Base-by-base conservation (phyloP, 92 coral and sea anemone genomes). In the Pocillopora meandrina region DNA sequence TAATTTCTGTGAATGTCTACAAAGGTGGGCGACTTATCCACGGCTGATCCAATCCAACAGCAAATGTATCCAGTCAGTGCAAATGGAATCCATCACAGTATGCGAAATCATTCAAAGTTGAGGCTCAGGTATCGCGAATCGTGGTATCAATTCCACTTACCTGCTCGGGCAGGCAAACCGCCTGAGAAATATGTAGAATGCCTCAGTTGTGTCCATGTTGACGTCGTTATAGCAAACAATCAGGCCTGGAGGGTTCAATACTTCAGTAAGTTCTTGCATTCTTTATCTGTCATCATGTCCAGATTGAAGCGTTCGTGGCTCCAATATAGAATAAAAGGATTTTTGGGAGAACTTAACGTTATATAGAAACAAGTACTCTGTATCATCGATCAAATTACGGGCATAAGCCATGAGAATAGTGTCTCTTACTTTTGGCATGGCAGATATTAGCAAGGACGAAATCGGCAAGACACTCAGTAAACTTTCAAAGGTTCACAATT, bases 61-160 rank as follows among this genome's bases (percentile, higher is more conserved):
- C 61, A 84, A 72, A 86, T 80, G 89, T 13, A 76, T 67, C 93
- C 89, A 86, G n/a, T 78, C 74, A 55, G 75, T 36, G 81, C 89
- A 84, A 61, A 89, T 61, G 64, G 62, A 66, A 67, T 78, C 74
- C 90, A 92, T 72, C 47, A 90, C 84, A 77, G 78, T 58, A 72
- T 89, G 89, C 23, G 91, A 67, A 56, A 86, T 90, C 92, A 90
- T 84, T 57, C 93, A 85, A n/a, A 90, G 61, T 76, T 92, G 91
- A 58, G 95, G 93, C 58, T 64, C 86, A 13, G 95, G 95, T 61
- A 91, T 83, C 55, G 86, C 90, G 81, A 89, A 92, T 66, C 69
- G 77, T 47, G 85, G 77, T 35, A 89, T 60, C 88, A 86, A 61
- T 78, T 90, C 90, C 20, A 68, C 87, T 82, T 90, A 90, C 55